Evolutionary conservation across 2,888 invertebrate species (phyloP).

Genomic region (Platycnemis pennipes): DNA sequence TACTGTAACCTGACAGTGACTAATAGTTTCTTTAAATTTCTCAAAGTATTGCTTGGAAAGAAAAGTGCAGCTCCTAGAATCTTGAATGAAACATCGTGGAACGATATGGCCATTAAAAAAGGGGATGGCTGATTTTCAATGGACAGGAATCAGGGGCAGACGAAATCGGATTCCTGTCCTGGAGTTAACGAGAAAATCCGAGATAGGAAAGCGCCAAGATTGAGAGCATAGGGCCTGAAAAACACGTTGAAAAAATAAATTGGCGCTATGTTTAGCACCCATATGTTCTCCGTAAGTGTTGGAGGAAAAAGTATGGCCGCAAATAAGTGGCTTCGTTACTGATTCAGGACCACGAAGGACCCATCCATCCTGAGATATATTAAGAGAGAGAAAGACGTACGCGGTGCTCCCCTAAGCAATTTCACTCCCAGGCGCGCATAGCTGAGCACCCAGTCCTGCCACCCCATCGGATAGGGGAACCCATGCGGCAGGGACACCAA

Average conservation of each 20-base stretch:
- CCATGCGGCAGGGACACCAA: not conserved
- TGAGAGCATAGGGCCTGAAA: not conserved
- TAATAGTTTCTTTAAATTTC: no score
- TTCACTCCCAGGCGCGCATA: slow-evolving; percentile 10
- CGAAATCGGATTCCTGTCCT: no score
- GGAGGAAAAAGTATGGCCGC: not conserved
- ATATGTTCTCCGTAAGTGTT: no score
- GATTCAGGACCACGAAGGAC: not conserved
- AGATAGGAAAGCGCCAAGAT: not conserved
- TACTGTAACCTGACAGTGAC: no score
- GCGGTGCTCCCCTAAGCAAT: not conserved
- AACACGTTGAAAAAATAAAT: no score
- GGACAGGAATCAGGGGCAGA: no score
- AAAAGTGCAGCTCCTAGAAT: no score
- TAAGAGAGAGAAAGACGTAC: not conserved
- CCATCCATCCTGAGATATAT: not conserved
- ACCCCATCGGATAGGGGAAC: not conserved
- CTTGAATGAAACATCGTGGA: no score
- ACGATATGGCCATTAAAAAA: no score
- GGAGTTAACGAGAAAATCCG: not conserved
- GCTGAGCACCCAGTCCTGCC: not conserved
- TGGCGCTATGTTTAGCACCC: no score
- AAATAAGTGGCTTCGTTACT: not conserved
- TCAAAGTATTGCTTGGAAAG: no score
- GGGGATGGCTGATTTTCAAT: no score